Evolutionary conservation across 2,888 invertebrate species (phyloP).

Genomic region (Andrena trimmerana): DNA sequence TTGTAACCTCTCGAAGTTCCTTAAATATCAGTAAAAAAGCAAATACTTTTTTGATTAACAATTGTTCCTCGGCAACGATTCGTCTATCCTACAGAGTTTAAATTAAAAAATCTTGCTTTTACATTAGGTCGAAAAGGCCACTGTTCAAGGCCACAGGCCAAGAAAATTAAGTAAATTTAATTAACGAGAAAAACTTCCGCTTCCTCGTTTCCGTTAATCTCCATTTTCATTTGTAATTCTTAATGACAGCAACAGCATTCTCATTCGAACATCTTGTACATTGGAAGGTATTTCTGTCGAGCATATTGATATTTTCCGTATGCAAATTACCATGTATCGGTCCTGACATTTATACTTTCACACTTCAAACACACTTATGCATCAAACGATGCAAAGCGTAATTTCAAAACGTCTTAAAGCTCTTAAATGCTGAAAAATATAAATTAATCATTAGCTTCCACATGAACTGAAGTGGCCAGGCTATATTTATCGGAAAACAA

Average conservation of each 20-base stretch:
- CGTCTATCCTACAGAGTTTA: slow-evolving; percentile 68
- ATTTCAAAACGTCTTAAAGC: slow-evolving; percentile 63
- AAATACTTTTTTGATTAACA: slow-evolving; percentile 68
- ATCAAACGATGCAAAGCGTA: slow-evolving; percentile 66
- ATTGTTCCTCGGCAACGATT: slow-evolving; percentile 60
- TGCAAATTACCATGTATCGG: slow-evolving; percentile 64
- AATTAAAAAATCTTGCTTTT: slow-evolving; percentile 75
- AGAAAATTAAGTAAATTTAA: slow-evolving; percentile 79
- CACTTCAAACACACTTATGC: slow-evolving; percentile 62
- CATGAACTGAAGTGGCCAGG: slow-evolving; percentile 12
- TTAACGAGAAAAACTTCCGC: slow-evolving; percentile 67
- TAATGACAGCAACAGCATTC: slow-evolving; percentile 62
- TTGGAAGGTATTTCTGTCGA: slow-evolving; percentile 71
- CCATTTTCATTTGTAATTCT: slow-evolving; percentile 50
- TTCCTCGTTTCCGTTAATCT: slow-evolving; percentile 58
- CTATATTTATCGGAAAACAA: slow-evolving; percentile 65
- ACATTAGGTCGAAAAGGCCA: slow-evolving; percentile 83
- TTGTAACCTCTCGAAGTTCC: slow-evolving; percentile 48
- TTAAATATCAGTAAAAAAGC: slow-evolving; percentile 66
- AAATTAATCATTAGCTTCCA: slow-evolving; percentile 41
- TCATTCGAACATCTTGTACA: slow-evolving; percentile 74
- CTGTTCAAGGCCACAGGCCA: slow-evolving; percentile 82
- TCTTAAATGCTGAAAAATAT: slow-evolving; percentile 63
- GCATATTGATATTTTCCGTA: slow-evolving; percentile 72
- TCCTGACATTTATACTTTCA: slow-evolving; percentile 66